Base-by-base conservation (phyloP, 2,113 vertebrate species). In the Talpa occidentalis region DNA sequence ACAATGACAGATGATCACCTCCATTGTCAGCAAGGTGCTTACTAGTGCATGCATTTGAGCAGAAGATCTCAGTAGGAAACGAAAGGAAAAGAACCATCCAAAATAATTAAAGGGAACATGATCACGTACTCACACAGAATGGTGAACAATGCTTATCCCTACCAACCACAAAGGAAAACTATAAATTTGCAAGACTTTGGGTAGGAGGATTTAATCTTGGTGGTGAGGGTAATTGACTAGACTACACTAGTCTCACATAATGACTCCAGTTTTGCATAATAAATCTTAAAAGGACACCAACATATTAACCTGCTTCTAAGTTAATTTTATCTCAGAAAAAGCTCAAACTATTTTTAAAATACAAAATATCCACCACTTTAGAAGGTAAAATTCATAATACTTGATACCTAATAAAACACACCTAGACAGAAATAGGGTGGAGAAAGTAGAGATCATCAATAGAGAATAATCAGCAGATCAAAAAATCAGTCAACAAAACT, bases 271-370 rank as follows among this genome's bases (percentile, higher is more conserved):
- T 49, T 49, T 49, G 47, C 35, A 54, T 64, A 64, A 62, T n/a
- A 78, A 26, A 35, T 72, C 35, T 77, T 78, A 49, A 32, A 76
- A 89, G 62, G 35, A 72, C 14, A 78, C 15, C 4, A 62, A 78
- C 35, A 14, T 32, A 87, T 82, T 28, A 92, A 60, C 70, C 7
- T 69, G 5, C 60, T 90, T 70, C 77, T 37, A 47, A 70, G 19
- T 80, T 72, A 37, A 26, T 40, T 52, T n/a, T 30, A 73, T 81
- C 32, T 91, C 14, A 59, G n/a, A 69, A 92, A 91, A 92, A 69
- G n/a, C 24, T 87, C 42, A 60, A 40, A 81, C 40, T 76, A 82
- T 35, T 82, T 94, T 85, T 62, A 82, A 26, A 83, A 44, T 83
- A n/a, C 16, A 77, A 81, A 67, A 42, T 87, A 62, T 42, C 28